Evolutionary conservation across 2,113 vertebrate genomes (phyloP).

Genomic region (Orthochromis indermauri): DNA sequence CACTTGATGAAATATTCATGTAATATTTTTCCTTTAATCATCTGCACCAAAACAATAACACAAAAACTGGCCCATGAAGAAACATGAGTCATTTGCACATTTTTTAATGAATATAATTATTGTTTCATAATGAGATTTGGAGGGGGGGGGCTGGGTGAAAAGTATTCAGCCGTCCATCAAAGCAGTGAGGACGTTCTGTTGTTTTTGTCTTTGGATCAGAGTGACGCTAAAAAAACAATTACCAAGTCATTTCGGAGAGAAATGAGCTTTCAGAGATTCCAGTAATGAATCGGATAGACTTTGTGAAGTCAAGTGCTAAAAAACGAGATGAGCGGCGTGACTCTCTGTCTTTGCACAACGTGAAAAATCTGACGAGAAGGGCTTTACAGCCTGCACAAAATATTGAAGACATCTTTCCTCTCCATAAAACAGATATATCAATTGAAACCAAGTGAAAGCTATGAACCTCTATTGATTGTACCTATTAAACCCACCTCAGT

Average conservation of each 20-base stretch:
- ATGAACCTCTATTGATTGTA: slow-evolving; percentile 15
- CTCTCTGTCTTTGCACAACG: not conserved
- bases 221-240: slow-evolving; percentile 32
- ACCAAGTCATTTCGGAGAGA: slow-evolving; percentile 35
- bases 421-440: slow-evolving; percentile 16
- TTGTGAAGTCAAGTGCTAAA: slow-evolving; percentile 26
- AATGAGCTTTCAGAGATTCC: slow-evolving; percentile 37
- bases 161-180: slow-evolving; percentile 30
- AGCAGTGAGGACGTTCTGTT: slow-evolving; percentile 30
- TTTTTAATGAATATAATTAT: slow-evolving; percentile 70
- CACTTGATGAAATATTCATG: slow-evolving; percentile 56
- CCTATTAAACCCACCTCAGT: slow-evolving; percentile 16
- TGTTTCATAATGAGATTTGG: slow-evolving; percentile 58
- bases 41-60: slow-evolving; percentile 57
- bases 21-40: slow-evolving; percentile 56
- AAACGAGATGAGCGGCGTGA: not conserved
- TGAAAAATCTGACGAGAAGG: not conserved
- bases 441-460: slow-evolving; percentile 18
- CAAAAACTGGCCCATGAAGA: slow-evolving; percentile 36
- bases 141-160: not conserved
- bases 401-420: not conserved
- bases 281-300: slow-evolving; percentile 37
- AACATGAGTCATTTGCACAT: slow-evolving; percentile 48
- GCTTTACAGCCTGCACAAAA: not conserved
- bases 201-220: slow-evolving; percentile 48